These are phyloP conservation scores for Caretta caretta DNA, from an alignment of 2,113 vertebrate genomes.

Conservation along the genomic window DNA sequence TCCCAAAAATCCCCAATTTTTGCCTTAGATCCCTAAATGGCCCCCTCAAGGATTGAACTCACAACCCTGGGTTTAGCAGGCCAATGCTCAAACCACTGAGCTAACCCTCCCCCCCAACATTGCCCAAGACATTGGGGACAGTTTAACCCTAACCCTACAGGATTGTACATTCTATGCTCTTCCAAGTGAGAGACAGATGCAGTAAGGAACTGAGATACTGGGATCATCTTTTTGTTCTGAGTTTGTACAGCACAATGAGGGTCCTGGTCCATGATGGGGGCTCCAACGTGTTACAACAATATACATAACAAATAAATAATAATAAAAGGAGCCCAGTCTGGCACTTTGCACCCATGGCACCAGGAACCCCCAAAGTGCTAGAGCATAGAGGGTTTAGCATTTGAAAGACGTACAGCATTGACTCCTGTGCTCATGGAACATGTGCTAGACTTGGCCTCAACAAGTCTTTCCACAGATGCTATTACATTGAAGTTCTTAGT, in stretches of 20 bases:
- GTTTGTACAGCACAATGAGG: background rate
- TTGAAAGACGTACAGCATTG: background rate
- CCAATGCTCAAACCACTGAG: too few species aligned
- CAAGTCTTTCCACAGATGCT: background rate
- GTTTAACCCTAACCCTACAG: background rate
- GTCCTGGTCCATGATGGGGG: background rate
- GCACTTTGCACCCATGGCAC: background rate
- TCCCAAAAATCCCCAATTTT: too few species aligned
- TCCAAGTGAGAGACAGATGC: background rate
- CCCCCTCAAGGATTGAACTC: too few species aligned
- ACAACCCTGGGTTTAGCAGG: too few species aligned
- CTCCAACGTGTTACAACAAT: background rate
- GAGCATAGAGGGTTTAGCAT: fast-evolving
- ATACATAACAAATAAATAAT: background rate
- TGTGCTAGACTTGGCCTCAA: background rate
- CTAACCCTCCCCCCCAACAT: too few species aligned
- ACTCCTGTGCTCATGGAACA: fast-evolving
- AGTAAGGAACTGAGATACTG: background rate
- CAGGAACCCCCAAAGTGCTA: background rate
- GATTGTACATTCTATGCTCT: background rate
- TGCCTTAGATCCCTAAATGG: too few species aligned
- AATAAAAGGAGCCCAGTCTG: background rate
- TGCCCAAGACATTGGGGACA: background rate
- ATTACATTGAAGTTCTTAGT: background rate
- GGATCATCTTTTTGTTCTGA: background rate